A percentile compares a stretch with the other conserved stretches of the same genome.
Conservation (phyloP, 2,113 vertebrate genomes). For the Hypocryptadius cinnamomeus region DNA sequence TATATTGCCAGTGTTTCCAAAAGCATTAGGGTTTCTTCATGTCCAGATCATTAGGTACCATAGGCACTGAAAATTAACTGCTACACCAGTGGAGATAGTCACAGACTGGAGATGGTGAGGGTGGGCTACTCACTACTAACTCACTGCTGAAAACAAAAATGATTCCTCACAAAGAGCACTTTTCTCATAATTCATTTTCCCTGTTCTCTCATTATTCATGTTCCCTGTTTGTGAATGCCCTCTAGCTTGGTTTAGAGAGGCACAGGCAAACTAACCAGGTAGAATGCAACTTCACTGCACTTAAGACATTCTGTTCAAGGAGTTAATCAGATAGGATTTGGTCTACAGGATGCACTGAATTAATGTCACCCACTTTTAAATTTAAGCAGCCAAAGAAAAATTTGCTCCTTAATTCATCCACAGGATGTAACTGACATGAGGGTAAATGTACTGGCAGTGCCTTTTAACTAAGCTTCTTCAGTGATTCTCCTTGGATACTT, state of each 20-base stretch:
- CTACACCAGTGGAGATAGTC: neutral
- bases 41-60: neutral
- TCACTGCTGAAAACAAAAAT: neutral
- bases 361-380: neutral
- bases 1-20: neutral
- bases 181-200: neutral
- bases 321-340: neutral
- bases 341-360: neutral
- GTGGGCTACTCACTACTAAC: neutral
- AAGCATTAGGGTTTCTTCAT: neutral
- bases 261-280: neutral
- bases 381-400: neutral
- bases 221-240: neutral
- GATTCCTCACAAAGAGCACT: neutral
- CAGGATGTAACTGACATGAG: neutral
- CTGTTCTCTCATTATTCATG: neutral
- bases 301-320: neutral
- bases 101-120: neutral
- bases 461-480: neutral
- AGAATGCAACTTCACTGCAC: neutral
- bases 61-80: neutral
- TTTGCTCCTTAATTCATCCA: neutral
- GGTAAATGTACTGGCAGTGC: neutral
- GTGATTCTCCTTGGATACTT: constrained; percentile 42
- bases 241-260: neutral